Base-by-base conservation (phyloP, 2,888 invertebrate species). In the Chaetoderma sp. region DNA sequence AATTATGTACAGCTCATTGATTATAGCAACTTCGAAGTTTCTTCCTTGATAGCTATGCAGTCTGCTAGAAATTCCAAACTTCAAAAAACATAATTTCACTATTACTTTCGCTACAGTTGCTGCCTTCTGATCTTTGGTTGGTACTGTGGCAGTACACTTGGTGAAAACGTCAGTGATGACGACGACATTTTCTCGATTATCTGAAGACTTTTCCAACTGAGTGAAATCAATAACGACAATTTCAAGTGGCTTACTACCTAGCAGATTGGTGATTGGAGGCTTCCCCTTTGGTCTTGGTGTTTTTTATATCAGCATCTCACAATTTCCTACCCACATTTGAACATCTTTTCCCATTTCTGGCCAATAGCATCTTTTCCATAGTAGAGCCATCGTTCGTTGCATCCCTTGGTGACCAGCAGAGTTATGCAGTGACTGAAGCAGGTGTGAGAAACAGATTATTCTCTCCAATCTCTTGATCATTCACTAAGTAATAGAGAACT, bases 21-120 rank as follows among this genome's bases (percentile, higher is more conserved):
- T 63, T 4, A 75, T 21, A 1, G 58, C 39, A 2, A 57, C 44
- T 57, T 74, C 73, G 56, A 73, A 72, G 44, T 62, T 60, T 16
- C 67, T 39, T 10, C 73, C 72, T 60, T 74, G 73, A 52, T 73
- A 72, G 8, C 60, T 60, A 60, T 73, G 71, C 30, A 76, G 32
- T 13, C 73, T 42, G 23, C 68, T 44, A 1, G 73, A 72, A 5
- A 71, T 65, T n/a, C 72, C 74, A 49, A 61, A 72, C n/a, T 54
- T 62, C 33, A 65, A 25, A 59, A 74, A 70, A 70, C 72, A 74
- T 10, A 69, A 60, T 30, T 61, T 47, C 18, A 71, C 62, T 4
- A 77, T 63, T 1, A 64, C 55, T n/a, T 63, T 56, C 4, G 73
- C 74, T n/a, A 72, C 72, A 2, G 70, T 68, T 36, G 36, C 42